Percentiles rank a stretch among this genome's conserved stretches.
Conservation (phyloP, 1,140 invertebrate species). For the Parapsyche elsis region DNA sequence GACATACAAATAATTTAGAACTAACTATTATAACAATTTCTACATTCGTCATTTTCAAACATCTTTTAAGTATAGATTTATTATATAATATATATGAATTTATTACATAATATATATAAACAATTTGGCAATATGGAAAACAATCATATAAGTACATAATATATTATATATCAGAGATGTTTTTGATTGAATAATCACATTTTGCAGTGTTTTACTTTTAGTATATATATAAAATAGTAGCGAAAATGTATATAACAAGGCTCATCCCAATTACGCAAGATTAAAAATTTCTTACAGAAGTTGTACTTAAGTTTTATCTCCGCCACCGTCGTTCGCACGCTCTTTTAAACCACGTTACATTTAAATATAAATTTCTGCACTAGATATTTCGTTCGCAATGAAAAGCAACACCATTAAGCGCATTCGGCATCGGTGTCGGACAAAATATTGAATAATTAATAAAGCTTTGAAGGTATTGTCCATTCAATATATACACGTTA, state of each 20-base stretch:
- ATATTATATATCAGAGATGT: background rate
- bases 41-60: slow-evolving; percentile 35
- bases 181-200: slow-evolving; percentile 7
- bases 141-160: background rate
- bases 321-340: background rate
- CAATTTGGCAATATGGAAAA: slow-evolving; percentile 42
- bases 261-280: background rate
- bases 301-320: background rate
- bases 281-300: slow-evolving; percentile 6
- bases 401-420: no score
- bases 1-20: slow-evolving; percentile 35
- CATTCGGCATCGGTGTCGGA: background rate
- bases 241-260: slow-evolving; percentile 28
- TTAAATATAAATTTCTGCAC: no score
- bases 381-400: no score
- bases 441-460: slow-evolving; percentile 22
- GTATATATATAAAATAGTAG: background rate
- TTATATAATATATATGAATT: slow-evolving; percentile 16
- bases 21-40: slow-evolving; percentile 37
- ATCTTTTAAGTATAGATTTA: background rate
- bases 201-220: background rate
- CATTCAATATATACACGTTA: slow-evolving; percentile 13
- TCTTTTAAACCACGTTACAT: no score
- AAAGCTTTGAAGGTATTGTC: slow-evolving; percentile 28
- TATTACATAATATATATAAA: slow-evolving; percentile 11